Percentiles rank a stretch among this genome's conserved stretches.
phyloP scores from a whole-genome alignment of 2,888 invertebrate species.

The Hyposoter dolosus region DNA sequence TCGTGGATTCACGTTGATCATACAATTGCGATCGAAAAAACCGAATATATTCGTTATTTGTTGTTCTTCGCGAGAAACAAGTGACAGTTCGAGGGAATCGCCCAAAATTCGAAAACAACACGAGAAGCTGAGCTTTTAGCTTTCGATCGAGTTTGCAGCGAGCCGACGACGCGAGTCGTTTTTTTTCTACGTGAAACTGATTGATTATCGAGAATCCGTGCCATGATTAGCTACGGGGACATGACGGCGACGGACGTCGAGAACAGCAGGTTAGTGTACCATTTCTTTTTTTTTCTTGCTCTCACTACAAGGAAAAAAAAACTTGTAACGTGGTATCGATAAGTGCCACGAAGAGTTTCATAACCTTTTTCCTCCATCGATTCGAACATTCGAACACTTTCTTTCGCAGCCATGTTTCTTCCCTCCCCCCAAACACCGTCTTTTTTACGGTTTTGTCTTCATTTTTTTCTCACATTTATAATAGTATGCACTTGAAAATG shows the following conservation, averaged over 20 bases:
- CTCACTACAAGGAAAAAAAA: not conserved
- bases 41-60: not conserved
- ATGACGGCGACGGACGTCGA: constrained; percentile 69
- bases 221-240: constrained; percentile 71
- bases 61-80: constrained; percentile 16
- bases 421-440: not conserved
- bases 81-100: constrained; percentile 32
- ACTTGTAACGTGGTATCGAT: not conserved
- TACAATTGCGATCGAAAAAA: not conserved
- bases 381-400: constrained; percentile 9
- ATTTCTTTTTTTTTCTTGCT: constrained; percentile 25
- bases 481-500: not conserved
- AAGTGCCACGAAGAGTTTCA: not conserved
- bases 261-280: constrained; percentile 69
- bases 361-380: constrained; percentile 29
- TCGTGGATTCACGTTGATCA: not conserved
- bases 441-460: not conserved
- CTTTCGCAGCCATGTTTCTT: constrained; percentile 9
- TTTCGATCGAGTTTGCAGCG: not conserved
- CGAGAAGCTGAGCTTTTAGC: not conserved
- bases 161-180: constrained; percentile 9
- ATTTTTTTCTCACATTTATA: not conserved
- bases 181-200: constrained; percentile 39
- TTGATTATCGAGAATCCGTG: constrained; percentile 62
- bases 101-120: not conserved